phyloP scores from a whole-genome alignment of 2,113 vertebrate genomes.

The Pollimyrus isidori region DNA sequence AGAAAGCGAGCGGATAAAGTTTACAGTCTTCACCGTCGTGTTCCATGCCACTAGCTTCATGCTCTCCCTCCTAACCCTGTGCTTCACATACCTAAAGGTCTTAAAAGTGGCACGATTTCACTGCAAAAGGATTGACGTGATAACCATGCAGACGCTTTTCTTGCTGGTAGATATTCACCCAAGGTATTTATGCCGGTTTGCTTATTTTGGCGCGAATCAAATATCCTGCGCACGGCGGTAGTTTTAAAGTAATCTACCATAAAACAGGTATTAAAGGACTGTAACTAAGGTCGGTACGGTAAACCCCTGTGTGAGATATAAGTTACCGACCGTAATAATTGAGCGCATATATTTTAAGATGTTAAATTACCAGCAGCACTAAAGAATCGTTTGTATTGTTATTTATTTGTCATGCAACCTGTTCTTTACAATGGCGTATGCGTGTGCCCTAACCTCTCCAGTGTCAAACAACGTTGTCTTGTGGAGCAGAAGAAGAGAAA shows the following conservation, averaged over 20 bases:
- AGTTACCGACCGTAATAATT: background rate
- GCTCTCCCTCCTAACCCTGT: slow-evolving; percentile 68
- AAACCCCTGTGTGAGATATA: background rate
- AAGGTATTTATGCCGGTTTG: slow-evolving; percentile 49
- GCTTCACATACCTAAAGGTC: slow-evolving; percentile 74
- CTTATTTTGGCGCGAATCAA: background rate
- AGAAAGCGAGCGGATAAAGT: slow-evolving; percentile 56
- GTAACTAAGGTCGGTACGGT: background rate
- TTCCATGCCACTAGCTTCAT: slow-evolving; percentile 72
- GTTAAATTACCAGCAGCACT: background rate
- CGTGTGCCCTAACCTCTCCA: background rate
- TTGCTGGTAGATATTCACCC: slow-evolving; percentile 77
- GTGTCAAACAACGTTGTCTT: slow-evolving; percentile 65
- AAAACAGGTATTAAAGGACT: background rate
- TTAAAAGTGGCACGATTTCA: slow-evolving; percentile 72
- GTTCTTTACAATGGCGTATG: slow-evolving; percentile 7
- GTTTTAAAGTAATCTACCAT: background rate
- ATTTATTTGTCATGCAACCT: background rate
- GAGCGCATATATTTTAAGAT: background rate
- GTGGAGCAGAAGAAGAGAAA: slow-evolving; percentile 68
- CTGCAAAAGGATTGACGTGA: slow-evolving; percentile 70
- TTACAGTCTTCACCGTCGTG: slow-evolving; percentile 68
- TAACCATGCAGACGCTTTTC: slow-evolving; percentile 76
- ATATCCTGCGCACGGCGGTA: background rate
- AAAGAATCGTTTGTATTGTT: background rate